Evolutionary conservation across 2,888 invertebrate species (phyloP).

Genomic region (Pandemis cinnamomeana): DNA sequence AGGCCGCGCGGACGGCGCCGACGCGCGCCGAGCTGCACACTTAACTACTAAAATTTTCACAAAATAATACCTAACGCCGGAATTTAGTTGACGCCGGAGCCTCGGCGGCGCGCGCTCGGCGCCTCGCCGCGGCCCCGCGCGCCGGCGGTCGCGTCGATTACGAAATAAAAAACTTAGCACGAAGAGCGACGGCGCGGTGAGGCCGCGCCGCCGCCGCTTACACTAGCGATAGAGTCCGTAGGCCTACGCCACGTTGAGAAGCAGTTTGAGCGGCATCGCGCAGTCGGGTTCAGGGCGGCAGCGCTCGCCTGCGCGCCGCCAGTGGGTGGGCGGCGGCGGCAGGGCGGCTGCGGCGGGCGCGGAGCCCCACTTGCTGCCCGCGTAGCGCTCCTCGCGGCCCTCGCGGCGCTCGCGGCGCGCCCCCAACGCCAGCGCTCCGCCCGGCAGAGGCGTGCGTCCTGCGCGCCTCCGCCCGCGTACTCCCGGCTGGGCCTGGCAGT

Average conservation of each 20-base stretch:
- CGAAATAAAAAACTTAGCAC: conserved; percentile 79
- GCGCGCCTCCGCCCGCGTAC: conserved; percentile 62
- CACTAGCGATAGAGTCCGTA: conserved; percentile 71
- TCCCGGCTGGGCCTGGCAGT: conserved; percentile 61
- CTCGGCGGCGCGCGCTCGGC: conserved; percentile 67
- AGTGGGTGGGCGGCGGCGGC: conserved; percentile 92
- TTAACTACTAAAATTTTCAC: conserved; percentile 83
- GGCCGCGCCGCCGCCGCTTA: conserved; percentile 59
- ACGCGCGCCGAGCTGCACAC: conserved; percentile 62
- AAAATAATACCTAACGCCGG: conserved; percentile 84
- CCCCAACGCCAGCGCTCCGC: conserved; percentile 51
- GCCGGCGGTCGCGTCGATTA: conserved; percentile 64
- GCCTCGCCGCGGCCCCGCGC: conserved; percentile 58
- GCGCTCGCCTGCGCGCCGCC: conserved; percentile 83
- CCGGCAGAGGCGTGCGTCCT: conserved; percentile 58
- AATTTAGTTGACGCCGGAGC: conserved; percentile 72
- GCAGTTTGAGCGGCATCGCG: conserved; percentile 86
- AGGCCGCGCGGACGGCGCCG: conserved; percentile 48
- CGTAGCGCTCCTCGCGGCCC: conserved; percentile 73
- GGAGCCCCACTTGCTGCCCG: conserved; percentile 93
- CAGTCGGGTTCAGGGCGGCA: conserved; percentile 80
- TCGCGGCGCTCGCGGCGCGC: conserved; percentile 52
- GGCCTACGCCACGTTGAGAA: conserved; percentile 85
- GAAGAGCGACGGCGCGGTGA: conserved; percentile 56
- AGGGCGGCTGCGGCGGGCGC: conserved; percentile 91